These are phyloP conservation scores for Nebria brevicollis DNA, from an alignment of 2,888 invertebrate genomes.

Conservation along the genomic window DNA sequence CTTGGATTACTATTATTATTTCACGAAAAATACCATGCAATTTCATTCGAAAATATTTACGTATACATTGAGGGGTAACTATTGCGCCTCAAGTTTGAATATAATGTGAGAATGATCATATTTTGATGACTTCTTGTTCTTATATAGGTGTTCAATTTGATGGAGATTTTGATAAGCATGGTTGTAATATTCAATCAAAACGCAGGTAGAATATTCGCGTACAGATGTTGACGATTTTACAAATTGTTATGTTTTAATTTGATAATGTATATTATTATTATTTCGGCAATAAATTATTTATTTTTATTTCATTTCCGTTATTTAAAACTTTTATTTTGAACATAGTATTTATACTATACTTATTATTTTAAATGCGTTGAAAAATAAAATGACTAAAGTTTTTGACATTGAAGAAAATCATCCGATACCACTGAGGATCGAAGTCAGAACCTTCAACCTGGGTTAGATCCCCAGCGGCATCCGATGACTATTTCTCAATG, in stretches of 20 bases:
- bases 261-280: background rate
- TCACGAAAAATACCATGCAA: slow-evolving; percentile 40
- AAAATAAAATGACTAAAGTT: too few relatives aligned
- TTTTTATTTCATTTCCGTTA: background rate
- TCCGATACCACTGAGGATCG: too few relatives aligned
- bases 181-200: background rate
- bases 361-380: too few relatives aligned
- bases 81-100: background rate
- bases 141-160: background rate
- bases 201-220: background rate
- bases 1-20: slow-evolving; percentile 43
- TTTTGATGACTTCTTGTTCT: background rate
- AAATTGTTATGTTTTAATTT: background rate
- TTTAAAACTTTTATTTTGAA: background rate
- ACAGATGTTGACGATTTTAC: background rate
- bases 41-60: slow-evolving; percentile 46
- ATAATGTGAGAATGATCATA: background rate
- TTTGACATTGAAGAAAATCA: too few relatives aligned
- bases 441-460: too few relatives aligned
- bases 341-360: too few relatives aligned
- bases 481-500: too few relatives aligned
- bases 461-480: too few relatives aligned
- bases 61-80: slow-evolving; percentile 11
- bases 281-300: background rate
- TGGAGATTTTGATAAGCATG: background rate